These are phyloP conservation scores for Sceloporus undulatus DNA, from an alignment of 2,113 vertebrate species.

Conservation along the genomic window DNA sequence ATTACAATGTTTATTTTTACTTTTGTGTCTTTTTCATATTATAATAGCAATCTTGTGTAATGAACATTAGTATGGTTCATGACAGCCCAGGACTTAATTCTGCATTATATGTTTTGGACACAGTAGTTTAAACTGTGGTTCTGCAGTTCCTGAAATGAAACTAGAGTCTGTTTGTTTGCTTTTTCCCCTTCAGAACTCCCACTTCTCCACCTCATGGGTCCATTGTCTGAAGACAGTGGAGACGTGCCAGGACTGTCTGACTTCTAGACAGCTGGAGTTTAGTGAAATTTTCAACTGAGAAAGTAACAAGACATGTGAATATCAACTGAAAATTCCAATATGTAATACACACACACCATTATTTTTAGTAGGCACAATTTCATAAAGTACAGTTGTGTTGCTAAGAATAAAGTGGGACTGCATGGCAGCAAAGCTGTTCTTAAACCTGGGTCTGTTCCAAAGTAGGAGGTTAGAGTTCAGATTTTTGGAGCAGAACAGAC, in stretches of 20 bases:
- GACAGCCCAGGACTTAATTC: background rate
- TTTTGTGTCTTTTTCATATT: background rate
- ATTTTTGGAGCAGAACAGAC: background rate
- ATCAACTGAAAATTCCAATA: background rate
- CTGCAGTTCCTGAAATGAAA: conserved; percentile 11
- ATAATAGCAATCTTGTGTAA: background rate
- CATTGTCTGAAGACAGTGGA: background rate
- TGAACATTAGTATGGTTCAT: background rate
- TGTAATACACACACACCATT: background rate
- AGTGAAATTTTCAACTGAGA: background rate
- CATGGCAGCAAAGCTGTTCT: background rate
- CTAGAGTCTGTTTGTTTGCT: background rate
- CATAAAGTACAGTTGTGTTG: background rate
- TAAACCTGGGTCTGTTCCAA: background rate
- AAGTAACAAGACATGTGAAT: background rate
- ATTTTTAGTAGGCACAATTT: background rate
- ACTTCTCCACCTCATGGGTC: conserved; percentile 7
- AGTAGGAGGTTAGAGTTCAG: background rate
- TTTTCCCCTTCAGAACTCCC: background rate
- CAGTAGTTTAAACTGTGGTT: background rate
- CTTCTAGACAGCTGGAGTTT: background rate
- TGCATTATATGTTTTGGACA: background rate
- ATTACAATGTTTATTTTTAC: background rate
- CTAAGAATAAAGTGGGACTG: background rate
- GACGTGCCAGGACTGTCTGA: background rate